Evolutionary conservation across 2,888 invertebrate species (phyloP).

Genomic region (Catocala nupta): DNA sequence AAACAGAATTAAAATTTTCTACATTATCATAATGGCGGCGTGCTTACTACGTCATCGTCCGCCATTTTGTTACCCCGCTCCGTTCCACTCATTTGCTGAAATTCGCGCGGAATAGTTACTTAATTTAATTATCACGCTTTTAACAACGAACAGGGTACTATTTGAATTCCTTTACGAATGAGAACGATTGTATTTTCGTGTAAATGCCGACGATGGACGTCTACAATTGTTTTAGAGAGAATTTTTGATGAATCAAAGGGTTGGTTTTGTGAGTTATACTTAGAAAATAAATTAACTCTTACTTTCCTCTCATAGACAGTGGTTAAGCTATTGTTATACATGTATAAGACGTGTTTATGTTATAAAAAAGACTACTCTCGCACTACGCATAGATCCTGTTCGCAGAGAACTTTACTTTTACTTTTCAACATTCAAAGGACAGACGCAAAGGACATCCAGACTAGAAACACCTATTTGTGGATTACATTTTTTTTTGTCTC

Average conservation of each 20-base stretch:
- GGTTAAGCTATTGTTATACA: too few relatives aligned
- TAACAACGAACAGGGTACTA: constrained; percentile 41
- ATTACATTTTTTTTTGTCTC: too few relatives aligned
- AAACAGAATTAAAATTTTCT: constrained; percentile 29
- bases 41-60: constrained; percentile 36
- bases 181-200: constrained; percentile 41
- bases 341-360: too few relatives aligned
- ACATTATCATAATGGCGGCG: constrained; percentile 44
- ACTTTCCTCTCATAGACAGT: too few relatives aligned
- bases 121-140: constrained; percentile 62
- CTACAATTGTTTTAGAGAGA: constrained; percentile 3
- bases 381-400: too few relatives aligned
- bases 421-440: too few relatives aligned
- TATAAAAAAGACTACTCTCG: too few relatives aligned
- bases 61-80: constrained; percentile 21
- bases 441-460: too few relatives aligned
- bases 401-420: too few relatives aligned
- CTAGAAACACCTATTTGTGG: too few relatives aligned
- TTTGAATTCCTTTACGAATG: constrained; percentile 46
- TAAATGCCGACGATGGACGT: constrained; percentile 32
- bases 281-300: too few relatives aligned
- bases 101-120: constrained; percentile 56
- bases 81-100: constrained; percentile 47
- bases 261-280: too few relatives aligned
- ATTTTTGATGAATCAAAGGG: background rate